Evolutionary conservation across 2,113 vertebrate species (phyloP).

Genomic region (Pardalotus punctatus): DNA sequence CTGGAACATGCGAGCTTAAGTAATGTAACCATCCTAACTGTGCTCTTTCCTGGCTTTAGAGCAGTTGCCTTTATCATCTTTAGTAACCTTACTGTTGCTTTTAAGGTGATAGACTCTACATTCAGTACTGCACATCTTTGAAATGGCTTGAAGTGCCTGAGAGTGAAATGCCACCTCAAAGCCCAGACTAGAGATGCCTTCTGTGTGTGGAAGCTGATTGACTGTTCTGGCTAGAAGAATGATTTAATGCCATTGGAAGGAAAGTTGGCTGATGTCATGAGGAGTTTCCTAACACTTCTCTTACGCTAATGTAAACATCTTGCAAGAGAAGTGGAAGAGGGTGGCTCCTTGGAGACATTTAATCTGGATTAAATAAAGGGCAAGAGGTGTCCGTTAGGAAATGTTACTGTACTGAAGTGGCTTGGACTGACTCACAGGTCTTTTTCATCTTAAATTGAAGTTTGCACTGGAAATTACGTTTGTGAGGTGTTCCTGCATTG

Average conservation of each 20-base stretch:
- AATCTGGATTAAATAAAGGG: background rate
- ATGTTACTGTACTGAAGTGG: background rate
- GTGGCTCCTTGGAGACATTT: background rate
- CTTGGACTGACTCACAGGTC: background rate
- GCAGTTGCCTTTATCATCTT: background rate
- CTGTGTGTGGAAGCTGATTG: background rate
- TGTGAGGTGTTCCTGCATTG: background rate
- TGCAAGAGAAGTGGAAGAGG: background rate
- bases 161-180: background rate
- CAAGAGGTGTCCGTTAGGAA: background rate
- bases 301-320: accelerated
- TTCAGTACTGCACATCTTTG: background rate
- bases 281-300: background rate
- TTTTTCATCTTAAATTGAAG: background rate
- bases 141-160: background rate
- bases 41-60: background rate
- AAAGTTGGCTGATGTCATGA: background rate
- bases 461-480: background rate
- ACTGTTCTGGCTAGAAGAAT: background rate
- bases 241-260: background rate
- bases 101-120: background rate
- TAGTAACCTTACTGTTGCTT: background rate
- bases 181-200: background rate
- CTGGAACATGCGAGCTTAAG: background rate
- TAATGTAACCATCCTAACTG: background rate